Base-by-base conservation (phyloP, 2,888 invertebrate genomes). In the Stenurella melanura region DNA sequence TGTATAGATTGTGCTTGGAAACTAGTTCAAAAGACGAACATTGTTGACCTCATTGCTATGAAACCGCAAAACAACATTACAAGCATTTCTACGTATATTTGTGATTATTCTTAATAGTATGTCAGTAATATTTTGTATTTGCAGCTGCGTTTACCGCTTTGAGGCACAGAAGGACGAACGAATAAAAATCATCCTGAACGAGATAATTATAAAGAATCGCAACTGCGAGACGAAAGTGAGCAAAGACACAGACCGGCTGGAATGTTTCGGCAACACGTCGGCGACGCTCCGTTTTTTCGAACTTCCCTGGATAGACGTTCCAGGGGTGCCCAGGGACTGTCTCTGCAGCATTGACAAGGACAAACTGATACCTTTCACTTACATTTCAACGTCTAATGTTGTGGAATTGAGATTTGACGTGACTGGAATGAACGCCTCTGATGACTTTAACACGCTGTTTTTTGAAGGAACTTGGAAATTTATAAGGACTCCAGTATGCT, bases 381-480 rank as follows among this genome's bases (percentile, higher is more conserved):
- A 95, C 87, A 93, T 94, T 54, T 96, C 96, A 11, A 92, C 93
- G 15, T 93, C 95, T 70, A 93, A 94, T 81, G 93, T 95, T 50
- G 93, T 96, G 15, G 96, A 96, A 87, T 91, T 97, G 54, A 93
- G 94, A 85, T 96, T 97, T 86, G 94, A 94, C 81, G 95, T 96
- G 17, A 92, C 93, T 74, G 94, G 94, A 83, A 96, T 98, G 97
- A 93, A 95, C 79, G 93, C 96, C 0, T 90, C 95, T 18, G 96
- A 97, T 86, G 96, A 97, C 91, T 96, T 96, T 87, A 93, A 95
- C 76, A 94, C 94, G 66, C 92, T 97, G 82, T 95, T 94, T 86
- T 96, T 97, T 88, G 96, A 96, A 88, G 96, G 95, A 7, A 93
- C 93, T 58, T 96, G 95, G 89, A 96, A 96, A 87, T 96, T 96